Percentiles rank a stretch among this genome's conserved stretches.
Evolutionary conservation across 2,888 invertebrate species (phyloP).

Genomic region (Troglohyphantes excavatus): DNA sequence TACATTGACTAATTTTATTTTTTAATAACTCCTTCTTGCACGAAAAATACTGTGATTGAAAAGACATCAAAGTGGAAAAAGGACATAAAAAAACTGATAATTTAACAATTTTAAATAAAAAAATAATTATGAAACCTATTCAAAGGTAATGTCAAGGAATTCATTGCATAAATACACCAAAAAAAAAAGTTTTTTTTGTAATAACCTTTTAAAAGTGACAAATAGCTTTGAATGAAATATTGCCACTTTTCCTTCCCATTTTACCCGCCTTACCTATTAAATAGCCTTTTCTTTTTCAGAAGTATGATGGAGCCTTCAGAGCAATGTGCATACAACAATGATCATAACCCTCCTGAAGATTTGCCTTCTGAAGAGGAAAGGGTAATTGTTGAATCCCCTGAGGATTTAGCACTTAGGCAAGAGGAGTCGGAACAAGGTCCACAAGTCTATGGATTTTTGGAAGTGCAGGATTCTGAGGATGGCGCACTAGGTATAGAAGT

Average conservation of each 20-base stretch:
- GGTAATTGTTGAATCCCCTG: background rate
- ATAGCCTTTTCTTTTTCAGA: background rate
- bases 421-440: background rate
- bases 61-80: too few relatives aligned
- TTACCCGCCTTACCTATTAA: background rate
- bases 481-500: background rate
- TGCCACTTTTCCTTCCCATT: background rate
- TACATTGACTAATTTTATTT: background rate
- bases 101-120: too few relatives aligned
- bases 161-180: too few relatives aligned
- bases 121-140: too few relatives aligned
- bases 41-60: too few relatives aligned
- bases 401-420: background rate
- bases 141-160: too few relatives aligned
- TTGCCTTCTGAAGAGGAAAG: background rate
- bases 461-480: background rate
- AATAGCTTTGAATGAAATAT: background rate
- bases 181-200: too few relatives aligned
- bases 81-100: too few relatives aligned
- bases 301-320: slow-evolving; percentile 36
- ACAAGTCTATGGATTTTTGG: background rate
- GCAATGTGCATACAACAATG: background rate
- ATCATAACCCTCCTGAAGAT: background rate
- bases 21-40: too few relatives aligned
- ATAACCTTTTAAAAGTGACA: too few relatives aligned